Evolutionary conservation across 2,113 vertebrate species (phyloP).

Genomic region (Prionailurus viverrinus): DNA sequence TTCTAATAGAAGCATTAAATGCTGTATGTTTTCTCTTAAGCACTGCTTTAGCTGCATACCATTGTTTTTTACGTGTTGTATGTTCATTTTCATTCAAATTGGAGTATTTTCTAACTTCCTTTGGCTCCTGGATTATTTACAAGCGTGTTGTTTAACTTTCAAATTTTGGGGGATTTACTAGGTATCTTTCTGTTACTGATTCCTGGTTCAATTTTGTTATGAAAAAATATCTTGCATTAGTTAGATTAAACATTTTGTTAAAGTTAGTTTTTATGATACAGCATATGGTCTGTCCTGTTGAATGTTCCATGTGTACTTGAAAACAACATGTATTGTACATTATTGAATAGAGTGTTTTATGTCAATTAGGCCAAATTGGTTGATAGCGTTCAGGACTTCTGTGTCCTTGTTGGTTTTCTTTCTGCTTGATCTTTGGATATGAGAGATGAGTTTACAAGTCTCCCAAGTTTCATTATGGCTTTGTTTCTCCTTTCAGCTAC

Average conservation of each 20-base stretch:
- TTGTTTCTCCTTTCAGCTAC: neutral
- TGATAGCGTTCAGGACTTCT: neutral
- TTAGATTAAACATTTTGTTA: neutral
- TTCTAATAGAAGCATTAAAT: slow-evolving; percentile 11
- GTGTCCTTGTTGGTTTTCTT: neutral
- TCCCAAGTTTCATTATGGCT: neutral
- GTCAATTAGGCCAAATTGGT: slow-evolving; percentile 31
- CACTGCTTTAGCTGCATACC: neutral
- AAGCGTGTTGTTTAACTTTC: neutral
- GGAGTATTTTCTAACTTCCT: neutral
- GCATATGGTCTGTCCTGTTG: neutral
- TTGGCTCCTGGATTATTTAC: slow-evolving; percentile 26
- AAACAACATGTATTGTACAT: neutral
- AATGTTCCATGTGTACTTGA: neutral
- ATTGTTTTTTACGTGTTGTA: neutral
- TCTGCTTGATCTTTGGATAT: slow-evolving; percentile 1
- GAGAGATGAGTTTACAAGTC: neutral
- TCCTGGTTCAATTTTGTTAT: neutral
- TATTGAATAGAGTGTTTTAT: neutral
- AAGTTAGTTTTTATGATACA: neutral
- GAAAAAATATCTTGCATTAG: neutral
- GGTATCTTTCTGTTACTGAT: neutral
- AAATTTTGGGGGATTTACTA: neutral
- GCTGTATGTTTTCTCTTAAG: neutral
- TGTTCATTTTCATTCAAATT: neutral